Percentiles rank a stretch among this genome's conserved stretches.
These are phyloP conservation scores for Drosophila paulistorum DNA, from an alignment of 1,140 invertebrate species.

Conservation along the genomic window DNA sequence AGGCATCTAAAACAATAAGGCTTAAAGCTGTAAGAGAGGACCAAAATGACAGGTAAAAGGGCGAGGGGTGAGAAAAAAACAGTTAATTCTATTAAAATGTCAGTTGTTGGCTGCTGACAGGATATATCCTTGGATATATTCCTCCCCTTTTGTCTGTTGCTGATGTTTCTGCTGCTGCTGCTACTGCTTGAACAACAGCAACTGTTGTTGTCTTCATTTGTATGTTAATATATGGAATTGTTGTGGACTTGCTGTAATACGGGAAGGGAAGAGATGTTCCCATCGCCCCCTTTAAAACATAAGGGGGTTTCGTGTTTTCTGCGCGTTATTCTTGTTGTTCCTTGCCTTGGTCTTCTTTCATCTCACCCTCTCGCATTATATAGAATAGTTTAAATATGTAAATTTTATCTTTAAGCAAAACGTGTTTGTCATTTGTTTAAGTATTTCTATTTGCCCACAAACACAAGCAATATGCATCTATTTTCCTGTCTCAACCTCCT, in stretches of 20 bases:
- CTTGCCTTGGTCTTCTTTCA: not conserved
- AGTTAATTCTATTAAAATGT: constrained; percentile 73
- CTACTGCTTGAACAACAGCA: not conserved
- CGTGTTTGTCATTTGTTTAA: constrained; percentile 53
- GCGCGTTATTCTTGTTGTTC: not conserved
- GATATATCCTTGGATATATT: constrained; percentile 1
- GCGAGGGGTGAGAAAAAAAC: constrained; percentile 3
- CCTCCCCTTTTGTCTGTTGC: not conserved
- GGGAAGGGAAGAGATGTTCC: not conserved
- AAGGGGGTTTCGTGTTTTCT: not conserved
- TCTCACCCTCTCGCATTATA: not conserved
- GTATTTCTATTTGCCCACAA: constrained; percentile 33
- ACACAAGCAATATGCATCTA: constrained; percentile 23
- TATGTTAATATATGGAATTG: constrained; percentile 55
- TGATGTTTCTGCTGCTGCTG: constrained; percentile 7
- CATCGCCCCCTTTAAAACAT: no score
- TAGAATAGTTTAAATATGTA: constrained; percentile 61
- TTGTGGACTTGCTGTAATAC: not conserved
- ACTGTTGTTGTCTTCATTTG: constrained; percentile 60
- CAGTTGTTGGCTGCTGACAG: constrained; percentile 39
- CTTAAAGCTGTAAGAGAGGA: not conserved
- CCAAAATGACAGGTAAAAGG: not conserved
- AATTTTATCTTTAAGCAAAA: constrained; percentile 57
- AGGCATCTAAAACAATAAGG: constrained; percentile 65
- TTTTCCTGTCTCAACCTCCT: not conserved